A percentile compares a stretch with the other conserved stretches of the same genome.
These are phyloP conservation scores for Mechanitis messenoides DNA, from an alignment of 2,888 invertebrate species.

Conservation along the genomic window DNA sequence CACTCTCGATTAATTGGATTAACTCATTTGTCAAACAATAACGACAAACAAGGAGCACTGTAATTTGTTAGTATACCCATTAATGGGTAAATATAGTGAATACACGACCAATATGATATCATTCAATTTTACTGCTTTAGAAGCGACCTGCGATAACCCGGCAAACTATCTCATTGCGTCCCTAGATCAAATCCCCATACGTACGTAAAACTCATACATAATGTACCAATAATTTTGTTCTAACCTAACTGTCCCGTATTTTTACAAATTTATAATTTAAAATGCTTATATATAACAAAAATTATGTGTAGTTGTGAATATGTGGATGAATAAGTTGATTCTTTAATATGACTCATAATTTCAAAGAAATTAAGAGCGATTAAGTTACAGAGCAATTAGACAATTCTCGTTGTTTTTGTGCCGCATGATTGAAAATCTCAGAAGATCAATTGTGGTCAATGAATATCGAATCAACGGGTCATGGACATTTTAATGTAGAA, in stretches of 20 bases:
- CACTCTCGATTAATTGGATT: slow-evolving; percentile 15
- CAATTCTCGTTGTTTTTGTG: slow-evolving; percentile 21
- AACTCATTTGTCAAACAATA: slow-evolving; percentile 26
- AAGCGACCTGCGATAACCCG: slow-evolving; percentile 71
- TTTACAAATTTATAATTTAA: too few relatives aligned
- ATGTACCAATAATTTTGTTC: too few relatives aligned
- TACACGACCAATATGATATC: slow-evolving; percentile 68
- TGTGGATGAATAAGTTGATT: slow-evolving; percentile 16
- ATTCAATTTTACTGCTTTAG: slow-evolving; percentile 75
- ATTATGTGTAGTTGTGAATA: slow-evolving; percentile 7
- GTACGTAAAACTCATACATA: slow-evolving; percentile 35
- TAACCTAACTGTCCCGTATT: too few relatives aligned
- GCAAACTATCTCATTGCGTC: slow-evolving; percentile 60
- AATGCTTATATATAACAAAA: too few relatives aligned
- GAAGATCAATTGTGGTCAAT: slow-evolving; percentile 67
- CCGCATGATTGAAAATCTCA: slow-evolving; percentile 44
- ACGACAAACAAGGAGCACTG: slow-evolving; percentile 49
- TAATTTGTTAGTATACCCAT: slow-evolving; percentile 64
- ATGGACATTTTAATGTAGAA: slow-evolving; percentile 48
- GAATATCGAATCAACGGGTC: slow-evolving; percentile 61
- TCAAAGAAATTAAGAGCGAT: slow-evolving; percentile 23
- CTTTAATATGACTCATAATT: slow-evolving; percentile 29
- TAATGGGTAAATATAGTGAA: slow-evolving; percentile 69
- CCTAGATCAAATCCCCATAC: slow-evolving; percentile 56
- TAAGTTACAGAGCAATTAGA: slow-evolving; percentile 23